phyloP scores from a whole-genome alignment of 2,797 vertebrate species.

The Martes flavigula region DNA sequence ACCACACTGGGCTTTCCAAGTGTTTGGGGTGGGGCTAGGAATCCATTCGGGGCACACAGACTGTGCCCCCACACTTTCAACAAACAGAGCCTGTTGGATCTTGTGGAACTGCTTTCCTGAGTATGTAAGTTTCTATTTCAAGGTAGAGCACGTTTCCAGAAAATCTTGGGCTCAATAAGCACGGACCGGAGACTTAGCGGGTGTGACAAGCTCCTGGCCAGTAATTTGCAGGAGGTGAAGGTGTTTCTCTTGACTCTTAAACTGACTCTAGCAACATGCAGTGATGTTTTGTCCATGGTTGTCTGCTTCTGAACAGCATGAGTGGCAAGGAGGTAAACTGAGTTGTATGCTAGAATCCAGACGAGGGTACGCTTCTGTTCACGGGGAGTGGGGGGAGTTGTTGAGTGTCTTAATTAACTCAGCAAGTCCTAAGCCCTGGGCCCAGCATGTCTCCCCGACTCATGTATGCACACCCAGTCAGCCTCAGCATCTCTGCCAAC shows the following conservation, averaged over 20 bases:
- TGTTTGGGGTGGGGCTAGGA: not conserved
- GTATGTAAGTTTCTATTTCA: not conserved
- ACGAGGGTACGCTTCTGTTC: not conserved
- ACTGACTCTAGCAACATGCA: too few species aligned
- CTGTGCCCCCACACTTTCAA: fast-evolving
- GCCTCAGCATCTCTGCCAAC: not conserved
- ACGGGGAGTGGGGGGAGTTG: fast-evolving
- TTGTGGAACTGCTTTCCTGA: not conserved
- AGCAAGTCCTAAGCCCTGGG: not conserved
- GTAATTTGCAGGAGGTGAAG: not conserved
- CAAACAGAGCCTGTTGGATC: too few species aligned
- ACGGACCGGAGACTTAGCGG: not conserved
- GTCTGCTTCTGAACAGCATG: not conserved
- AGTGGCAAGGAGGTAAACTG: not conserved
- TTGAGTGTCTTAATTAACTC: not conserved
- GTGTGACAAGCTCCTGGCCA: not conserved
- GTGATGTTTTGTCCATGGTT: not conserved
- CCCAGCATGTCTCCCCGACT: not conserved
- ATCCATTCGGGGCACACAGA: fast-evolving
- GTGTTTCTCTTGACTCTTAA: not conserved
- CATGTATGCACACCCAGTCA: not conserved
- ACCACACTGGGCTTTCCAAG: not conserved
- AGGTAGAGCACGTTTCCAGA: not conserved
- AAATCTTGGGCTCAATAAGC: not conserved
- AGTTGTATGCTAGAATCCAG: not conserved